Percentiles rank a stretch among this genome's conserved stretches.
Evolutionary conservation across 1,140 invertebrate genomes (phyloP).

Genomic region (Zeugodacus cucurbitae): DNA sequence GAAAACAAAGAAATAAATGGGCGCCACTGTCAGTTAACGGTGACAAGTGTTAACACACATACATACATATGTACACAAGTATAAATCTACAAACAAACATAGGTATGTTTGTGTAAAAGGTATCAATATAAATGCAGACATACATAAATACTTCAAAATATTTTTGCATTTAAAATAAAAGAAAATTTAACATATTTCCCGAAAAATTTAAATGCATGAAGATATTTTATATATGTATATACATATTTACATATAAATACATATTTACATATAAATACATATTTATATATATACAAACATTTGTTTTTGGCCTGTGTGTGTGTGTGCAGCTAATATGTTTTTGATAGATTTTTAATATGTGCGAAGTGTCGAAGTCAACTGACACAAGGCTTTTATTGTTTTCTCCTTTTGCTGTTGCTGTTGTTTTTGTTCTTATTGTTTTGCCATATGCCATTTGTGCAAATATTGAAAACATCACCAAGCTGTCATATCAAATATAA

Average conservation of each 20-base stretch:
- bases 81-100: no score
- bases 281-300: neutral
- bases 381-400: neutral
- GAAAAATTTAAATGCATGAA: no score
- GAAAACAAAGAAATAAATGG: neutral
- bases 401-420: neutral
- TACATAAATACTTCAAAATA: no score
- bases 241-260: neutral
- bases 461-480: constrained; percentile 31
- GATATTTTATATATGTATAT: no score
- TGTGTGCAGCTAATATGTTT: neutral
- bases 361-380: constrained; percentile 6
- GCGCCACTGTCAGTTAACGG: neutral
- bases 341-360: constrained; percentile 38
- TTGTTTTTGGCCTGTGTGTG: neutral
- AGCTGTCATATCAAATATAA: constrained; percentile 37
- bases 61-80: neutral
- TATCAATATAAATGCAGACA: no score
- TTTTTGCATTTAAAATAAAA: no score
- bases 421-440: neutral
- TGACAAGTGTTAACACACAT: neutral
- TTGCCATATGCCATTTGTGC: neutral
- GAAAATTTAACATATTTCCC: no score
- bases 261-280: neutral
- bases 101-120: no score